phyloP scores from a whole-genome alignment of 2,888 invertebrate species.

The Acleris literana region DNA sequence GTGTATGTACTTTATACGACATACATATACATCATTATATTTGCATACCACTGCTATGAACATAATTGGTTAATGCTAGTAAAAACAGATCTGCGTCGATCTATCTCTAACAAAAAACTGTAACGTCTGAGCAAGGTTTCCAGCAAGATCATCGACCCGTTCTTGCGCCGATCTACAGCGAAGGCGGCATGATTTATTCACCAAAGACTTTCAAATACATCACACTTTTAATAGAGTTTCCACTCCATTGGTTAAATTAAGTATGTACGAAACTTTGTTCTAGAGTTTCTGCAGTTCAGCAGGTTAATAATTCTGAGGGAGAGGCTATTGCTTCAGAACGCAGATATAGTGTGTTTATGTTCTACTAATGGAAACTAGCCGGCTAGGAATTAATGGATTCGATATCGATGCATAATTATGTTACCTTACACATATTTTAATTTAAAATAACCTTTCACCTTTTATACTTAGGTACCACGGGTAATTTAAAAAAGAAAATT shows the following conservation, averaged over 20 bases:
- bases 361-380: background rate
- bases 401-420: background rate
- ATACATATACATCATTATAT: background rate
- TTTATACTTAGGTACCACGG: too few relatives aligned
- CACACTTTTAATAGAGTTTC: conserved; percentile 12
- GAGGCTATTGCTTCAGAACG: conserved; percentile 1
- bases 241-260: conserved; percentile 13
- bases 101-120: conserved; percentile 31
- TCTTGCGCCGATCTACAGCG: conserved; percentile 16
- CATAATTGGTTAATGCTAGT: conserved; percentile 19
- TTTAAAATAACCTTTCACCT: background rate
- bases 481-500: too few relatives aligned
- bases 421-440: background rate
- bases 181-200: conserved; percentile 16
- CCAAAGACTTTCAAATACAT: conserved; percentile 13
- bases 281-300: conserved; percentile 44
- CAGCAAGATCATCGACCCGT: conserved; percentile 51
- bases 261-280: conserved; percentile 36
- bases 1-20: too few relatives aligned
- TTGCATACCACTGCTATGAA: background rate
- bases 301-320: conserved; percentile 31
- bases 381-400: background rate
- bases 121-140: conserved; percentile 36
- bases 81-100: conserved; percentile 15
- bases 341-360: background rate